A percentile compares a stretch with the other conserved stretches of the same genome.
Conservation (phyloP, 1,140 invertebrate genomes). For the Pseudobourletiella spinata region DNA sequence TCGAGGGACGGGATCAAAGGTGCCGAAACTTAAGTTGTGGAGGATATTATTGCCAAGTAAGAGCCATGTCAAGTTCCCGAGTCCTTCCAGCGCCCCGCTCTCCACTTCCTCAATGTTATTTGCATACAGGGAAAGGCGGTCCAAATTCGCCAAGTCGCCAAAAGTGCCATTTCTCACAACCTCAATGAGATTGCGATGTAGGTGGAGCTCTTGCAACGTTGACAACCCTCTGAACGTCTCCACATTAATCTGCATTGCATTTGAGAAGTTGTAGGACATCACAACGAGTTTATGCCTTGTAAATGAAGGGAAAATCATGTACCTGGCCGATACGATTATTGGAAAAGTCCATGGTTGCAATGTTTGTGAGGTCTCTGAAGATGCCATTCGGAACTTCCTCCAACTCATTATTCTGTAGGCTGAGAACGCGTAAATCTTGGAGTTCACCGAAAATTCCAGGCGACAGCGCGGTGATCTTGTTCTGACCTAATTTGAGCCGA, state of each 20-base stretch:
- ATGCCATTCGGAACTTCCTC: conserved; percentile 48
- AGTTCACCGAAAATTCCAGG: conserved; percentile 49
- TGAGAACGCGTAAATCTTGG: conserved; percentile 53
- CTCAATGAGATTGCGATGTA: conserved; percentile 51
- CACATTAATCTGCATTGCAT: conserved; percentile 40
- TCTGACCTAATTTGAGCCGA: conserved; percentile 33
- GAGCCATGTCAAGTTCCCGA: conserved; percentile 49
- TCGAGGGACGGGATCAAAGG: background rate
- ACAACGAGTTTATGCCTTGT: too few relatives aligned
- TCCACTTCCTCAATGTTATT: conserved; percentile 50
- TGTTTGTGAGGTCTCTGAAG: conserved; percentile 43
- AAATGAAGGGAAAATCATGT: too few relatives aligned
- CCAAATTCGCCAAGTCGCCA: conserved; percentile 41
- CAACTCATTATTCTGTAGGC: conserved; percentile 61
- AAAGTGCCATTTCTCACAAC: conserved; percentile 47
- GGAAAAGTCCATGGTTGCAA: conserved; percentile 37
- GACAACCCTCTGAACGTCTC: conserved; percentile 46
- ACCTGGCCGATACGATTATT: conserved; percentile 30
- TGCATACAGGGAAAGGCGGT: conserved; percentile 51
- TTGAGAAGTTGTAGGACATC: background rate
- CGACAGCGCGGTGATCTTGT: conserved; percentile 33
- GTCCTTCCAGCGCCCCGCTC: conserved; percentile 46
- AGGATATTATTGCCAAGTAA: conserved; percentile 55
- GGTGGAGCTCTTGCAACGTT: conserved; percentile 48
- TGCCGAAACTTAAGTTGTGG: conserved; percentile 43